Conservation (phyloP, 2,113 vertebrate genomes). For the Chaetodon trifascialis region DNA sequence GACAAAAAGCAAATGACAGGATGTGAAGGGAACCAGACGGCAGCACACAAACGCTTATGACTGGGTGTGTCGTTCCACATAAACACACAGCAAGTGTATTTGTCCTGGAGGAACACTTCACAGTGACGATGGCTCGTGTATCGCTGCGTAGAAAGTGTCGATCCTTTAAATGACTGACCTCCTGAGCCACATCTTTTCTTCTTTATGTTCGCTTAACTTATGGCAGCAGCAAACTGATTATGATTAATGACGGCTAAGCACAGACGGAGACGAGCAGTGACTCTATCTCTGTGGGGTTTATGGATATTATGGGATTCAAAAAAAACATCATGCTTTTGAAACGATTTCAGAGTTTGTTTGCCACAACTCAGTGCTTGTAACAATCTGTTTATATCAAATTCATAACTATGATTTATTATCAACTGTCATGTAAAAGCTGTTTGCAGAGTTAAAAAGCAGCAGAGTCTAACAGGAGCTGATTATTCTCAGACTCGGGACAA, state of each 20-base stretch:
- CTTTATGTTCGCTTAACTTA: constrained; percentile 61
- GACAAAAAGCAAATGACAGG: constrained; percentile 68
- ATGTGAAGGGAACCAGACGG: constrained; percentile 54
- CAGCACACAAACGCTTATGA: not conserved
- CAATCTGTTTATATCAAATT: constrained; percentile 65
- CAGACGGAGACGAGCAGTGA: constrained; percentile 45
- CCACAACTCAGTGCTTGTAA: constrained; percentile 48
- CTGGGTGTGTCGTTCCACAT: constrained; percentile 50
- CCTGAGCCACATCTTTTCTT: constrained; percentile 43
- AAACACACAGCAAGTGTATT: constrained; percentile 4
- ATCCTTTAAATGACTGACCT: constrained; percentile 51
- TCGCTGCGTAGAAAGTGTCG: not conserved
- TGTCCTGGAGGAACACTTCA: constrained; percentile 34
- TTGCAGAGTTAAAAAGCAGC: constrained; percentile 43
- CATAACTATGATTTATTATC: constrained; percentile 68
- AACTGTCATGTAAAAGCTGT: constrained; percentile 51
- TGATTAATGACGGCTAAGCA: constrained; percentile 69
- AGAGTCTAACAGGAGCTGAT: constrained; percentile 53
- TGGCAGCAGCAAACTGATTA: constrained; percentile 62
- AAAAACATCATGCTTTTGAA: constrained; percentile 30
- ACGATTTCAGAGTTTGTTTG: constrained; percentile 59
- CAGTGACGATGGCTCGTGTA: not conserved
- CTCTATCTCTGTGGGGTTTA: constrained; percentile 42
- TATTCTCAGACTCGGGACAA: constrained; percentile 62
- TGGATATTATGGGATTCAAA: constrained; percentile 31